A percentile compares a stretch with the other conserved stretches of the same genome.
Conservation (phyloP, 2,113 vertebrate species). For the Pedetes capensis region DNA sequence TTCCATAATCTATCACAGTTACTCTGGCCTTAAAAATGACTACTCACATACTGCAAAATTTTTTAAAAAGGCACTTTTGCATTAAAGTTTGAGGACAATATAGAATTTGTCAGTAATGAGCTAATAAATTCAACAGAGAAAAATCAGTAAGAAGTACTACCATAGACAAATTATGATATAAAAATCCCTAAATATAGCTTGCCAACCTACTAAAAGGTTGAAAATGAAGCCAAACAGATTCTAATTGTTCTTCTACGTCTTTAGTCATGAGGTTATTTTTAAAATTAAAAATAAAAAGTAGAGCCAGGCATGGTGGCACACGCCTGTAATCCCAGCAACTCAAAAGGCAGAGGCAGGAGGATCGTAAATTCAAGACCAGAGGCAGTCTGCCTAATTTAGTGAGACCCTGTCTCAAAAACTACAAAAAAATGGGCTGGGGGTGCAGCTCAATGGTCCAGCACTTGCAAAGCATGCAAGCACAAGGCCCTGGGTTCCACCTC, state of each 20-base stretch:
- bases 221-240: slow-evolving; percentile 22
- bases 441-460: no score
- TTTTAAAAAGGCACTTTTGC: not conserved
- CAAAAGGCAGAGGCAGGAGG: no score
- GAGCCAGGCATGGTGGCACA: no score
- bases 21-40: slow-evolving; percentile 37
- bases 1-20: slow-evolving; percentile 12
- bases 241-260: not conserved
- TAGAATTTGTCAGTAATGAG: not conserved
- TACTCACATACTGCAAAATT: not conserved
- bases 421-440: no score
- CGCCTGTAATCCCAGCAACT: no score
- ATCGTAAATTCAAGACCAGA: no score
- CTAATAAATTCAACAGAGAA: slow-evolving; percentile 29
- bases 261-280: not conserved
- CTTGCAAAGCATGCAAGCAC: no score
- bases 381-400: no score
- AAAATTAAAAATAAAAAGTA: not conserved
- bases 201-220: not conserved
- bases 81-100: slow-evolving; percentile 28
- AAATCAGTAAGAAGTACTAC: not conserved
- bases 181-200: not conserved
- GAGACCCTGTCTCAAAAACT: no score
- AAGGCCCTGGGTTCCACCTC: no score
- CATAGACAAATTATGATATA: slow-evolving; percentile 6